Evolutionary conservation across 2,113 vertebrate species (phyloP).

Genomic region (Micromys minutus): DNA sequence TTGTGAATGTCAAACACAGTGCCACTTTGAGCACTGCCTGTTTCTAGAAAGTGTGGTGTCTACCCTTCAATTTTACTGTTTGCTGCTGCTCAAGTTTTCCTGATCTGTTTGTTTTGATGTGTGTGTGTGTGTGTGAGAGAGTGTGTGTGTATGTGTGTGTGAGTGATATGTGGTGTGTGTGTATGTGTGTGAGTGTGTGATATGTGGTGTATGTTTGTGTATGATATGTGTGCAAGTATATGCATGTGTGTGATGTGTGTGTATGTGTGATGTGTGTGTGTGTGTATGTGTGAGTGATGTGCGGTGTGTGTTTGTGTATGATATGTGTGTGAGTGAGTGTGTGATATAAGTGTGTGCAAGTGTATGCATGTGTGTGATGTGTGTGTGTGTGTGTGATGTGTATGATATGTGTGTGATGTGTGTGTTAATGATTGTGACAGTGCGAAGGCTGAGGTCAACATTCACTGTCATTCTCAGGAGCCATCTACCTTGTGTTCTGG

Average conservation of each 20-base stretch:
- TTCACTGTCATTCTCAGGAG: neutral
- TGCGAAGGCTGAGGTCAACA: neutral
- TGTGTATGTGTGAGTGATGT: too few relatives aligned
- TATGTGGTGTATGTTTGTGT: too few relatives aligned
- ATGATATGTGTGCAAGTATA: too few relatives aligned
- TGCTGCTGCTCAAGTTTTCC: fast-evolving
- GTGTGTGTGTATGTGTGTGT: neutral
- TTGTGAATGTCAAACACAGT: neutral
- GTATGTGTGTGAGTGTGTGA: too few relatives aligned
- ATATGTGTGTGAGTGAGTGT: neutral
- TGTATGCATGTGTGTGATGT: too few relatives aligned
- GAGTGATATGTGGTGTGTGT: neutral
- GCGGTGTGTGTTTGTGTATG: too few relatives aligned
- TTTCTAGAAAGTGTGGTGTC: neutral
- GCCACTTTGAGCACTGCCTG: neutral
- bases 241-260: too few relatives aligned
- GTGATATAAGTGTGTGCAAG: too few relatives aligned
- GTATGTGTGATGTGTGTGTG: too few relatives aligned
- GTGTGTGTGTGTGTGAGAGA: neutral
- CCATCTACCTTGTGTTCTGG: neutral
- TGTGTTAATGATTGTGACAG: neutral
- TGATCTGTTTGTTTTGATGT: neutral
- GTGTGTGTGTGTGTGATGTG: neutral
- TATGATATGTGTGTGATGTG: neutral
- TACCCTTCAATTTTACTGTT: neutral